These are phyloP conservation scores for Dipodomys merriami DNA, from an alignment of 2,113 vertebrate species.

Conservation along the genomic window DNA sequence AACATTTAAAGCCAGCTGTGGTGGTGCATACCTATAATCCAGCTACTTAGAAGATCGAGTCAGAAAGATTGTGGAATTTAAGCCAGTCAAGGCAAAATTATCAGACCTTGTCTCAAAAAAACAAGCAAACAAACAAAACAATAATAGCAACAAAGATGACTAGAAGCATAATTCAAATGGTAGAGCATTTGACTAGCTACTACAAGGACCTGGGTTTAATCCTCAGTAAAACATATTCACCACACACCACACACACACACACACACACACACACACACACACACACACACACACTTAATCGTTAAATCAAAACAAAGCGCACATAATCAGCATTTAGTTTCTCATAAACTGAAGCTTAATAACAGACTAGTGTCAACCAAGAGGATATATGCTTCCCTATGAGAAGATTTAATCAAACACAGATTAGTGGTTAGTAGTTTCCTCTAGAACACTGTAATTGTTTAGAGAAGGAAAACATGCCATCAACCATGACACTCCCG, in stretches of 20 bases:
- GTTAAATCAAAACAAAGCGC: not conserved
- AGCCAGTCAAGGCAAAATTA: no score
- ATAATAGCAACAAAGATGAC: no score
- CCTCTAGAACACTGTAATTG: not conserved
- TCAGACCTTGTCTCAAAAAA: no score
- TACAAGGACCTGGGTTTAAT: no score
- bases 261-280: not conserved
- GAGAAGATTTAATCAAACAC: slow-evolving; percentile 40
- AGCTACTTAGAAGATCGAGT: no score
- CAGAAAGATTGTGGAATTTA: no score
- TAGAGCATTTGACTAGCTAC: no score
- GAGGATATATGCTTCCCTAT: not conserved
- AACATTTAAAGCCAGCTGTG: no score
- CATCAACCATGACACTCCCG: not conserved
- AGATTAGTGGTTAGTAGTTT: slow-evolving; percentile 44
- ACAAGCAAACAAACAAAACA: no score
- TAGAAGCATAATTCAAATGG: no score
- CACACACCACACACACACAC: not conserved
- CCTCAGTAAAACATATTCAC: no score
- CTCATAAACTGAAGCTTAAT: not conserved
- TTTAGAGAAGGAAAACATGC: not conserved
- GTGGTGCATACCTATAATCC: no score
- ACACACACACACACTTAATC: not conserved
- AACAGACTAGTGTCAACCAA: not conserved
- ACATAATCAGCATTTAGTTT: not conserved